Base-by-base conservation (phyloP, 2,113 vertebrate species). In the Spea bombifrons region DNA sequence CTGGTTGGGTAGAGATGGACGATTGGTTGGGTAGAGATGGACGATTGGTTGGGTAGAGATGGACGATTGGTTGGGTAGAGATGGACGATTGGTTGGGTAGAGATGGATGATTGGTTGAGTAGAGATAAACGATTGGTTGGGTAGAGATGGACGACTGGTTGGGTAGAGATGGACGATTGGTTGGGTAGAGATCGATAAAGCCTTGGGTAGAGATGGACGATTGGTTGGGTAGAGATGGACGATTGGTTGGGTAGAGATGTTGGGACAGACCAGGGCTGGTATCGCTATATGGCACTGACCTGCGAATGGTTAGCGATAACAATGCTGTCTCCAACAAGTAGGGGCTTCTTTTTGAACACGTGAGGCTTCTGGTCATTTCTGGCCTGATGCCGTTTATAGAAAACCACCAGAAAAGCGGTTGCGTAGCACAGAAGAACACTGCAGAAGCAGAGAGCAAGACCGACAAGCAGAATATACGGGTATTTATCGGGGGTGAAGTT, bases 391-490 rank as follows among this genome's bases (percentile, higher is more conserved):
- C 53, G 7, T 66, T 81, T 59, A 49, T 73, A 90, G 13, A 83
- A 7, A 0, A 88, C 84, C 0, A 81, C 16, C 0, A 80, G 6
- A 0, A 73, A 87, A 57, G 90, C 92, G 16, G 88, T 0, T 0
- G 84, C 82, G 76, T 86, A 76, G 83, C 90, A 92, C 82, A 85
- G 52, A 75, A 85, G 71, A 76, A 93, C 84, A 80, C 92, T 92
- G 80, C 82, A 84, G 1, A 91, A 48, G 83, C 92, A 92, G 47
- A 87, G 87, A 46, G 76, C 79, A 0, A 90, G 88, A 4, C 92
- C 91, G 0, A 93, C 81, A 8, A 76, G 44, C 30, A 85, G 86
- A 71, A 89, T 73, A 8, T 82, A 1, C 0, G 83, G 43, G 9
- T 90, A 88, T 8, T 90, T 75, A 52, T 8, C 0, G 72, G 48